Evolutionary conservation across 2,888 invertebrate species (phyloP).

Genomic region (Xanthorhoe designata): DNA sequence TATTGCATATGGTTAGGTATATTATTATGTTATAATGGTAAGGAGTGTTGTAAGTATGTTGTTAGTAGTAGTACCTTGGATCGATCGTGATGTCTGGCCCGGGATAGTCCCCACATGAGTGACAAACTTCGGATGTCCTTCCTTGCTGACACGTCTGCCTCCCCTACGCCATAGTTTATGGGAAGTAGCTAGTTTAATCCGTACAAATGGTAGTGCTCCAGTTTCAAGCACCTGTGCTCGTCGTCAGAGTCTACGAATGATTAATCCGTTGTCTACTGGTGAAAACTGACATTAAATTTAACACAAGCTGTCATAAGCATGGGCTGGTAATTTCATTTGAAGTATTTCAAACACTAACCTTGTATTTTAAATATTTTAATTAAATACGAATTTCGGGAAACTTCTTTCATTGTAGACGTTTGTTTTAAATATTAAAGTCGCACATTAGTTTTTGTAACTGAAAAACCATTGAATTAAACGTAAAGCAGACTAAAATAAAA

Average conservation of each 20-base stretch:
- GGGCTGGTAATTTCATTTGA: neutral
- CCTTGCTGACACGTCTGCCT: slow-evolving; percentile 12
- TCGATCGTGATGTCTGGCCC: slow-evolving; percentile 23
- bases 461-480: too few relatives aligned
- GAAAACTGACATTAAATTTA: neutral
- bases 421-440: too few relatives aligned
- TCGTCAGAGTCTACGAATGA: slow-evolving; percentile 12
- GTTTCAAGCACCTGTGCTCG: slow-evolving; percentile 27
- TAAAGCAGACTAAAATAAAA: too few relatives aligned
- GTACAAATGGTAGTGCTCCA: slow-evolving; percentile 24
- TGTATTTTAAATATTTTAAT: too few relatives aligned
- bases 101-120: slow-evolving; percentile 4
- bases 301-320: neutral
- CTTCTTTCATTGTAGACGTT: too few relatives aligned
- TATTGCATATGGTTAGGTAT: too few relatives aligned
- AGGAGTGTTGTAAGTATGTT: slow-evolving; percentile 33
- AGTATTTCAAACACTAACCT: neutral
- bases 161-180: slow-evolving; percentile 31
- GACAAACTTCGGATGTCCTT: slow-evolving; percentile 18
- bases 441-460: too few relatives aligned
- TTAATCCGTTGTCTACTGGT: slow-evolving; percentile 6
- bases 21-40: too few relatives aligned
- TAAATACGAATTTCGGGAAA: too few relatives aligned
- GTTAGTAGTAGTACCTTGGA: too few relatives aligned
- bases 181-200: slow-evolving; percentile 27